A percentile compares a stretch with the other conserved stretches of the same genome.
Evolutionary conservation across 2,888 invertebrate species (phyloP).

Genomic region (Harpalus rufipes): DNA sequence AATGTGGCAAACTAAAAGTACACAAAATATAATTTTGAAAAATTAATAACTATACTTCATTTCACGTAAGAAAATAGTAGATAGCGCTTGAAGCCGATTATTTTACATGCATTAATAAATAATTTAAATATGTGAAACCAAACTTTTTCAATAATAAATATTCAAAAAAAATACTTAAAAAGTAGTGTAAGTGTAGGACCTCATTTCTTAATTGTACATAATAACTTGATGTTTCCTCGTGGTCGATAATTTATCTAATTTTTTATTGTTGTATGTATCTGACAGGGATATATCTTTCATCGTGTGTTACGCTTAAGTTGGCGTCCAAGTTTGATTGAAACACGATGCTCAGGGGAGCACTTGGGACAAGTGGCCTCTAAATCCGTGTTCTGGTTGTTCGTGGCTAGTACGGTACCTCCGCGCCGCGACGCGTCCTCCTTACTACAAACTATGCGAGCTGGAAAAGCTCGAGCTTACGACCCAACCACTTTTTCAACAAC

Average conservation of each 20-base stretch:
- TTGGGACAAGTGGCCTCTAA: constrained; percentile 66
- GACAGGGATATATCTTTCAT: constrained; percentile 31
- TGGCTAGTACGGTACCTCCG: background rate
- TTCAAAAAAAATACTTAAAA: no score
- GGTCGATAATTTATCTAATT: background rate
- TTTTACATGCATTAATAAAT: no score
- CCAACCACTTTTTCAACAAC: constrained; percentile 31
- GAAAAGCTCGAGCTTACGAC: constrained; percentile 48
- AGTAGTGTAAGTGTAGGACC: no score
- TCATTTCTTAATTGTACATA: no score
- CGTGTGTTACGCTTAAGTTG: constrained; percentile 54
- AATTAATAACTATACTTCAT: no score
- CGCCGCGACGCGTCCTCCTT: constrained; percentile 5
- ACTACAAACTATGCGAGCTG: constrained; percentile 48
- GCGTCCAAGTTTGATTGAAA: constrained; percentile 67
- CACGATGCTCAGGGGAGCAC: constrained; percentile 66
- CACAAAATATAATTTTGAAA: no score
- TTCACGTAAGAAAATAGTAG: no score
- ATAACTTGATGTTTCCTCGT: background rate
- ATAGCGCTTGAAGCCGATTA: no score
- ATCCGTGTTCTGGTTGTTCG: constrained; percentile 55
- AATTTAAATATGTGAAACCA: no score
- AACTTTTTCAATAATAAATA: no score
- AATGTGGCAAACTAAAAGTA: no score
- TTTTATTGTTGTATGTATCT: background rate